Evolutionary conservation across 1,140 invertebrate genomes (phyloP).

Genomic region (Anoplophora glabripennis): DNA sequence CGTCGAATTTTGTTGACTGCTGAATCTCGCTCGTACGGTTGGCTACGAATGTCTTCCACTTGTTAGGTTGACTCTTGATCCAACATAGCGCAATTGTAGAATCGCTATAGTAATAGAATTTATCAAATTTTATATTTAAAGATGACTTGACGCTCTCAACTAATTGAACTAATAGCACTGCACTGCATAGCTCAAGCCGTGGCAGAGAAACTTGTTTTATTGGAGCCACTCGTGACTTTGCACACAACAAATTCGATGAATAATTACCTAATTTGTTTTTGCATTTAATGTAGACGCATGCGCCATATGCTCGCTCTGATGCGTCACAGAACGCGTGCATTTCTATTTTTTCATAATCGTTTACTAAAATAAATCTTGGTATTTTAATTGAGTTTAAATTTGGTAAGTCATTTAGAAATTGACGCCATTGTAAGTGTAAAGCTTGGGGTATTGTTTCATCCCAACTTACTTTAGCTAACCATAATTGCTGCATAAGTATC

Average conservation of each 20-base stretch:
- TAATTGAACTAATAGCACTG: slow-evolving; percentile 21
- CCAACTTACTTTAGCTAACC: slow-evolving; percentile 23
- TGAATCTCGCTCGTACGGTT: slow-evolving; percentile 42
- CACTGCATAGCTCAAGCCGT: slow-evolving; percentile 35
- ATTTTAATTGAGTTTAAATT: not conserved
- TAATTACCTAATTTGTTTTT: not conserved
- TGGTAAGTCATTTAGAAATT: slow-evolving; percentile 5
- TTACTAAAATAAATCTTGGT: slow-evolving; percentile 40
- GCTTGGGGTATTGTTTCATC: slow-evolving; percentile 21
- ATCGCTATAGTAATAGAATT: too few relatives aligned
- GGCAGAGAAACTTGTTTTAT: slow-evolving; percentile 33
- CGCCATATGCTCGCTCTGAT: slow-evolving; percentile 36
- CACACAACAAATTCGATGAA: slow-evolving; percentile 15
- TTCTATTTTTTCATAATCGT: slow-evolving; percentile 45
- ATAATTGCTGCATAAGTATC: slow-evolving; percentile 26
- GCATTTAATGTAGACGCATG: slow-evolving; percentile 32
- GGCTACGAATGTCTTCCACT: slow-evolving; percentile 26
- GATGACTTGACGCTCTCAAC: slow-evolving; percentile 10
- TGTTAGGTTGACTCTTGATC: not conserved
- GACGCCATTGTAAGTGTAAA: slow-evolving; percentile 4
- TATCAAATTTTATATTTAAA: not conserved
- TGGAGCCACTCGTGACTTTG: slow-evolving; percentile 36
- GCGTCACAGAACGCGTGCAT: slow-evolving; percentile 39
- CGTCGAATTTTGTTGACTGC: slow-evolving; percentile 17
- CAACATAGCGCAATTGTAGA: too few relatives aligned